Conservation (phyloP, 1,140 invertebrate species). For the Popillia japonica region DNA sequence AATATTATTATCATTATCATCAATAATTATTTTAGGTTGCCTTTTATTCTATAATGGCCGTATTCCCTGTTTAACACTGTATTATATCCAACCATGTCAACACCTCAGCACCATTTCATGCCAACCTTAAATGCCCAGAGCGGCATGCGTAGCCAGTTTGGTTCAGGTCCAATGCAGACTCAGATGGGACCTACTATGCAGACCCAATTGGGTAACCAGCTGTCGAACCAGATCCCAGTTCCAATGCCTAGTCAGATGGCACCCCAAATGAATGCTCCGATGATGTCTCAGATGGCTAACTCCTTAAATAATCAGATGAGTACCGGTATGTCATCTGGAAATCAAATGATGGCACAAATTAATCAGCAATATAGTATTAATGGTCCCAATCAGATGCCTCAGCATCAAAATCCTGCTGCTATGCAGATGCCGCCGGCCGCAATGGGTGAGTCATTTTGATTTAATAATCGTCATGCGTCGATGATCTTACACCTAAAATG, state of each 20-base stretch:
- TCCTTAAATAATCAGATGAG: slow-evolving; percentile 61
- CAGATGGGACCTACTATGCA: slow-evolving; percentile 66
- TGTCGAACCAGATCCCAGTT: slow-evolving; percentile 52
- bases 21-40: neutral
- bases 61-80: too few relatives aligned
- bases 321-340: slow-evolving; percentile 49
- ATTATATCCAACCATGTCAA: slow-evolving; percentile 62
- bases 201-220: slow-evolving; percentile 61
- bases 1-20: too few relatives aligned
- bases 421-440: slow-evolving; percentile 50
- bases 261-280: slow-evolving; percentile 49
- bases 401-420: slow-evolving; percentile 44
- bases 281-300: slow-evolving; percentile 63
- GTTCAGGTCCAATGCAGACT: slow-evolving; percentile 59
- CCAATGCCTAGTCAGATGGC: slow-evolving; percentile 54
- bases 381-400: slow-evolving; percentile 46
- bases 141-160: slow-evolving; percentile 67
- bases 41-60: too few relatives aligned
- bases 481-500: too few relatives aligned
- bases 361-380: slow-evolving; percentile 55
- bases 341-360: slow-evolving; percentile 53
- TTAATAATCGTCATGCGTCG: too few relatives aligned
- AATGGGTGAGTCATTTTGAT: slow-evolving; percentile 49
- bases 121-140: slow-evolving; percentile 66
- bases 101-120: slow-evolving; percentile 67